Evolutionary conservation across 2,113 vertebrate genomes (phyloP).

Genomic region (Riparia riparia): DNA sequence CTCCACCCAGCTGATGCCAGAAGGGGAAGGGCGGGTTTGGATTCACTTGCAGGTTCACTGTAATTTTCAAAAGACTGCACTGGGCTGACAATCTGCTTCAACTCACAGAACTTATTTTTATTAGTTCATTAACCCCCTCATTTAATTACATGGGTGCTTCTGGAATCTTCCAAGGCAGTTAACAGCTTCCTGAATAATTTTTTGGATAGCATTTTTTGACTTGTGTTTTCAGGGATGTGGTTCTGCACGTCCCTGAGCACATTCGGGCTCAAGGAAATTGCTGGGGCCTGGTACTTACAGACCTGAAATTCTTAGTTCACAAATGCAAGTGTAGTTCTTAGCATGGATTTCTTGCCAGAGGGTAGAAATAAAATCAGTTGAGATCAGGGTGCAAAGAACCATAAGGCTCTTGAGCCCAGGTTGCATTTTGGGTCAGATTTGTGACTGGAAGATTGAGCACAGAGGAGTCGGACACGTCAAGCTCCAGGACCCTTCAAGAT

Average conservation of each 20-base stretch:
- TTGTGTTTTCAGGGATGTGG: not conserved
- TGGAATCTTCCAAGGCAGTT: not conserved
- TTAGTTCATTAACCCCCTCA: not conserved
- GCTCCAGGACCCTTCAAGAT: not conserved
- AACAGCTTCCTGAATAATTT: not conserved
- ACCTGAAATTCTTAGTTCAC: not conserved
- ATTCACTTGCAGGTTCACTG: not conserved
- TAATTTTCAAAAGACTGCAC: not conserved
- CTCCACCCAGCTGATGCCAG: not conserved
- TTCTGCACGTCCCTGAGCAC: not conserved
- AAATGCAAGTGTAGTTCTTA: not conserved
- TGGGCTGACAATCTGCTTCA: not conserved
- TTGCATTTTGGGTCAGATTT: not conserved
- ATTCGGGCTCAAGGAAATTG: not conserved
- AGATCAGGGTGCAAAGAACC: not conserved
- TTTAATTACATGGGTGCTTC: not conserved
- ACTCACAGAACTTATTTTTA: not conserved
- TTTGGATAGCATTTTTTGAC: not conserved
- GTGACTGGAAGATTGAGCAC: not conserved
- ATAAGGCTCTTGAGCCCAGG: not conserved
- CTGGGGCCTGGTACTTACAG: not conserved
- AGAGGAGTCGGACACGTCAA: rapidly evolving
- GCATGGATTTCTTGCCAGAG: not conserved
- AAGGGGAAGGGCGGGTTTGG: not conserved
- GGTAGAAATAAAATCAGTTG: not conserved